Base-by-base conservation (phyloP, 2,888 invertebrate species). In the Macropis europaea region DNA sequence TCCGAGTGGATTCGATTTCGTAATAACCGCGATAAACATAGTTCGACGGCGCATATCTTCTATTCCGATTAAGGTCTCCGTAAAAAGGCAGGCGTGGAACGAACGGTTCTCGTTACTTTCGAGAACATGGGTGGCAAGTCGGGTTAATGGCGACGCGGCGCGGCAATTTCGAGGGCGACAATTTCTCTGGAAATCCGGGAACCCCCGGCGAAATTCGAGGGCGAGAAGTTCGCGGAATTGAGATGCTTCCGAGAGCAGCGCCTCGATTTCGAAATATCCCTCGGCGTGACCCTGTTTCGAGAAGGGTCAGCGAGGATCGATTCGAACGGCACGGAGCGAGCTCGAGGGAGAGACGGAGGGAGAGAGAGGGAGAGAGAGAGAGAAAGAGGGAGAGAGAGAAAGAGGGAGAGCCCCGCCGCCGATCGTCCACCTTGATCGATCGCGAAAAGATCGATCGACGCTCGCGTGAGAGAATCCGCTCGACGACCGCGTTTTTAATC, bases 211-310 rank as follows among this genome's bases (percentile, higher is more conserved):
- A 68, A 48, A 59, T 52, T 45, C 43, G 50, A 59, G 69, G 68
- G 50, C 59, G 48, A 45, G 68, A 43, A 43, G 43, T 59, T 69
- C 69, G 47, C 68, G 50, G 69, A 69, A 69, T 67, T 45, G 69
- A 69, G 69, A 69, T 59, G 72, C 71, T 71, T 64, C 61, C 47
- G 26, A 22, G 63, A 22, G 63, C 34, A 53, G 72, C 64, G 71
- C 45, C 69, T 69, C 73, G 64, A 64, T 59, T 57, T 57, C 57
- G 73, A 64, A 73, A 64, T 73, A 71, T 73, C 64, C 73, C 64
- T 73, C 71, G n/a, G 73, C 71, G 73, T 73, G 73, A 71, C 72
- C 73, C 73, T 72, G 54, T 60, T 66, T 67, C 72, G 60, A 45
- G 72, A 61, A 72, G 56, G 66, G 72, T 73, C 72, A 67, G 72